A percentile compares a stretch with the other conserved stretches of the same genome.
phyloP scores from a whole-genome alignment of 2,113 vertebrate species.

The Mobula birostris region DNA sequence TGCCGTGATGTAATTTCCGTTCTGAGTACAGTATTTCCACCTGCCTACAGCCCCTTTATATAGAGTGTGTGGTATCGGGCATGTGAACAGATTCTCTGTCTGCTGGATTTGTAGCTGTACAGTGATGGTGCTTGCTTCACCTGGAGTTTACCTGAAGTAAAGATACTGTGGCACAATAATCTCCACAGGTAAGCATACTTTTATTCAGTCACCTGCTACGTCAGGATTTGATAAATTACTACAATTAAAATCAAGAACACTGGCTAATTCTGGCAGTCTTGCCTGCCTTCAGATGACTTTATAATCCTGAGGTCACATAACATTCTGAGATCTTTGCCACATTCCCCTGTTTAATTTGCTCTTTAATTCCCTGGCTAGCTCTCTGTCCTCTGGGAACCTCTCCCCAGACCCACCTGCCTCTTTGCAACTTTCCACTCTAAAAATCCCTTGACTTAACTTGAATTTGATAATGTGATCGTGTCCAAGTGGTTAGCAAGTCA shows the following conservation, averaged over 20 bases:
- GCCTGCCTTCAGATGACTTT: neutral
- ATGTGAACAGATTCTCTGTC: slow-evolving; percentile 46
- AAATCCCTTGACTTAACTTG: too few species aligned
- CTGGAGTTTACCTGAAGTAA: slow-evolving; percentile 60
- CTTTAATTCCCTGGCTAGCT: too few species aligned
- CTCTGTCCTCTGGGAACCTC: neutral
- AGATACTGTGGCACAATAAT: slow-evolving; percentile 67
- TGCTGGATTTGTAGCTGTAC: slow-evolving; percentile 54
- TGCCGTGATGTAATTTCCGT: slow-evolving; percentile 77
- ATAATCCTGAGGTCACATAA: too few species aligned
- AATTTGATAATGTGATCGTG: neutral
- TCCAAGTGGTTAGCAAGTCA: neutral
- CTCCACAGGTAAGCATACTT: slow-evolving; percentile 63
- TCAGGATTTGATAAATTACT: neutral
- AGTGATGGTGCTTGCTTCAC: slow-evolving; percentile 58
- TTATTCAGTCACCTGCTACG: neutral
- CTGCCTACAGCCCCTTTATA: slow-evolving; percentile 55
- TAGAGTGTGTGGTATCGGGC: slow-evolving; percentile 40
- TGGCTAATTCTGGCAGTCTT: neutral
- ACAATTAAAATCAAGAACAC: slow-evolving; percentile 10
- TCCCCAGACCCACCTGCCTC: neutral
- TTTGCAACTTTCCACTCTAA: neutral
- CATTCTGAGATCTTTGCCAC: neutral
- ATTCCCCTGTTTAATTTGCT: too few species aligned
- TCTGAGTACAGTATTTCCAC: slow-evolving; percentile 68